Percentiles rank a stretch among this genome's conserved stretches.
Conservation (phyloP, 2,797 vertebrate genomes). For the Corythornis leucogaster region DNA sequence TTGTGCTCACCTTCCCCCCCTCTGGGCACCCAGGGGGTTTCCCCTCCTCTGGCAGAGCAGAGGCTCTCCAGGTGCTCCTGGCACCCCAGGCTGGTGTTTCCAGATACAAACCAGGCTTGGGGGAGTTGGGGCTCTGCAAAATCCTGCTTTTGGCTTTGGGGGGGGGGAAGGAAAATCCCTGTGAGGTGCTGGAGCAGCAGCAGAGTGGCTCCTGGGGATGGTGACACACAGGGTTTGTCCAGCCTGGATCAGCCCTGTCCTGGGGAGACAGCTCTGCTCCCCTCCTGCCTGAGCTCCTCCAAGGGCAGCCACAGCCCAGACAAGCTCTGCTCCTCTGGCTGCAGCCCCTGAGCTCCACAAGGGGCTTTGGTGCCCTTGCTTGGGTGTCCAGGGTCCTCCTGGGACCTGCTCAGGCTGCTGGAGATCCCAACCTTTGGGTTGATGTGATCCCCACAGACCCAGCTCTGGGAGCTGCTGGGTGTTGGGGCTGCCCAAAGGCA, state of each 20-base stretch:
- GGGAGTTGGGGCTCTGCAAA: not conserved
- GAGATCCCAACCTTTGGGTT: not conserved
- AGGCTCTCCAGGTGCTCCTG: not conserved
- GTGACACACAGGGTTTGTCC: not conserved
- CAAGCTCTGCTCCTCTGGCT: not conserved
- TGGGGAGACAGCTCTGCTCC: not conserved
- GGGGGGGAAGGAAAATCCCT: not conserved
- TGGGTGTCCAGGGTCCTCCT: not conserved
- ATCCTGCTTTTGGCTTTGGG: not conserved
- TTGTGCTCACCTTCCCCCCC: no score
- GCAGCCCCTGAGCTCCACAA: accelerated
- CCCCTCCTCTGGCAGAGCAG: not conserved
- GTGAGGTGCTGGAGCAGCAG: not conserved
- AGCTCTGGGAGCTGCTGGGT: not conserved
- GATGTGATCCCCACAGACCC: not conserved
- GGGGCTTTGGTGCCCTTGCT: not conserved
- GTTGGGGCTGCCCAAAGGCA: not conserved
- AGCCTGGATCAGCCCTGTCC: not conserved
- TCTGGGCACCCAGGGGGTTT: not conserved
- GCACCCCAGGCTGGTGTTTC: not conserved
- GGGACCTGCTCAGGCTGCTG: not conserved
- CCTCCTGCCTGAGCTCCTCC: not conserved
- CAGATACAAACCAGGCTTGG: not conserved
- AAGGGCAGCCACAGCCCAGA: not conserved
- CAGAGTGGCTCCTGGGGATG: not conserved